Percentiles rank a stretch among this genome's conserved stretches.
phyloP scores from a whole-genome alignment of 2,888 invertebrate species.

The Lithophane semibrunnea region DNA sequence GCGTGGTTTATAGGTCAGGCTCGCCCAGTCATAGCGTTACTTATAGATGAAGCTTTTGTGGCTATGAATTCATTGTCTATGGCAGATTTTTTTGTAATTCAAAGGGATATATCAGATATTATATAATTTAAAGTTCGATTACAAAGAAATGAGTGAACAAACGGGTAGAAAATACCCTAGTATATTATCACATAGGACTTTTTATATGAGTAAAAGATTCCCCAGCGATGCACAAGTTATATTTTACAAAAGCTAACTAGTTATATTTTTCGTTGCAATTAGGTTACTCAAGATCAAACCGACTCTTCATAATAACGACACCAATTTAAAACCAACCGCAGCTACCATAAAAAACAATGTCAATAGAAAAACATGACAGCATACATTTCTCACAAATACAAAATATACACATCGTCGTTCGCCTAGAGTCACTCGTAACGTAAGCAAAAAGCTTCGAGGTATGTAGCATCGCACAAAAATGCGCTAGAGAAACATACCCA shows the following conservation, averaged over 20 bases:
- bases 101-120: background rate
- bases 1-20: constrained; percentile 35
- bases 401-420: background rate
- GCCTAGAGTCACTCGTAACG: background rate
- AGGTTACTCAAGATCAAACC: background rate
- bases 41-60: constrained; percentile 20
- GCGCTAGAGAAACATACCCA: background rate
- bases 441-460: constrained; percentile 30
- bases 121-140: background rate
- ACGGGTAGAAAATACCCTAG: background rate
- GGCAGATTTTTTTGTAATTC: background rate
- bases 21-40: background rate
- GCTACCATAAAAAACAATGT: background rate
- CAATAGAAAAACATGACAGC: background rate
- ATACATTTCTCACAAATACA: constrained; percentile 3
- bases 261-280: background rate
- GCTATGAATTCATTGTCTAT: constrained; percentile 18
- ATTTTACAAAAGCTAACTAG: background rate
- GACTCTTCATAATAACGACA: background rate
- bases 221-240: background rate
- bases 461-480: constrained; percentile 22
- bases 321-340: background rate
- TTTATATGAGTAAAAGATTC: background rate
- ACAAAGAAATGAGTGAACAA: background rate
- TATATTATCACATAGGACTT: background rate